Conservation (phyloP, 2,888 invertebrate genomes). For the Oasisia sp. region DNA sequence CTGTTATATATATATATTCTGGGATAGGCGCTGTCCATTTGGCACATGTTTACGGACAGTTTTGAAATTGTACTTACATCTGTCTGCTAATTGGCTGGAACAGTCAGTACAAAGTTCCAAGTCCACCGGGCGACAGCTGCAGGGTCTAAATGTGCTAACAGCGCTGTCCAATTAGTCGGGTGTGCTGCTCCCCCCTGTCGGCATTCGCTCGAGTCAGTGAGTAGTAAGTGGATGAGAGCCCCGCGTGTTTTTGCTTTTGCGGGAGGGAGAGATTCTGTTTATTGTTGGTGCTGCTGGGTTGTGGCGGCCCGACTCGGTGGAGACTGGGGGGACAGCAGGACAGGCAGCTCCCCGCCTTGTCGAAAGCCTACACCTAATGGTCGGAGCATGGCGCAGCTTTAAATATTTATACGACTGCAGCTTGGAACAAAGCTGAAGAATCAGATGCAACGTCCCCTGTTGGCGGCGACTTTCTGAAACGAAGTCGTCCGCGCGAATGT, state of each 20-base stretch:
- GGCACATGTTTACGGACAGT: neutral
- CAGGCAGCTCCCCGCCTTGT: neutral
- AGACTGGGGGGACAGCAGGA: neutral
- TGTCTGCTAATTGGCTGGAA: slow-evolving; percentile 17
- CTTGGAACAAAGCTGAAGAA: slow-evolving; percentile 10
- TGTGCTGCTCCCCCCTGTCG: neutral
- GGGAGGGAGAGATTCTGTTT: neutral
- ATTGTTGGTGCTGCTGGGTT: neutral
- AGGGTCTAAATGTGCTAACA: neutral
- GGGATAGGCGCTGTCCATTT: neutral
- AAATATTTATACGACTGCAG: neutral
- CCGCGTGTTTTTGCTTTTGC: too few species aligned
- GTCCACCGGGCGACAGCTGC: neutral
- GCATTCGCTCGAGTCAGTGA: neutral
- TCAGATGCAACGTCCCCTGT: neutral
- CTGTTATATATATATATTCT: neutral
- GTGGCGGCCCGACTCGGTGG: neutral
- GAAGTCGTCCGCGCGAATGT: neutral
- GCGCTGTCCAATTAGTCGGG: slow-evolving; percentile 12
- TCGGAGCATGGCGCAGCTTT: neutral
- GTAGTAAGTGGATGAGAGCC: neutral
- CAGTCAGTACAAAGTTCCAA: slow-evolving; percentile 6
- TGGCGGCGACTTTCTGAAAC: neutral
- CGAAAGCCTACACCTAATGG: neutral
- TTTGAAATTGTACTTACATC: slow-evolving; percentile 10